Evolutionary conservation across 2,113 vertebrate species (phyloP).

Genomic region (Connochaetes taurinus): DNA sequence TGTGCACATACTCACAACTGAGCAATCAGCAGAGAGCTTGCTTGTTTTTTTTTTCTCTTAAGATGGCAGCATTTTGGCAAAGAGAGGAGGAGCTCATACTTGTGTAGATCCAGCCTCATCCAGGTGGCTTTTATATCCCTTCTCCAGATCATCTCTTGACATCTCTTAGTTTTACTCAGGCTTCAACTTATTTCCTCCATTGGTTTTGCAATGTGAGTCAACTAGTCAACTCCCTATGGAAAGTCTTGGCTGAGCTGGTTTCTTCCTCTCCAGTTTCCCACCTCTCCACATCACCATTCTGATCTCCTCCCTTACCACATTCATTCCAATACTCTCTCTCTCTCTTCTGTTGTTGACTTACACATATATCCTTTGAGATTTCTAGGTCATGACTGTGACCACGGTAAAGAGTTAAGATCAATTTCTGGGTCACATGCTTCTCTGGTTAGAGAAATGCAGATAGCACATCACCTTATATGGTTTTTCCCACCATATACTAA

Average conservation of each 20-base stretch:
- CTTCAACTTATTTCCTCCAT: no score
- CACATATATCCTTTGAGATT: neutral
- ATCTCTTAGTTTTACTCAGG: neutral
- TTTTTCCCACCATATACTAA: neutral
- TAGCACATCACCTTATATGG: fast-evolving
- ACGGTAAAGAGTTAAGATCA: neutral
- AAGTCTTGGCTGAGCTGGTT: no score
- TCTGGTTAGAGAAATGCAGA: neutral
- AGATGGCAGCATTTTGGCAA: neutral
- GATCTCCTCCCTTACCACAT: neutral
- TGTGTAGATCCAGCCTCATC: neutral
- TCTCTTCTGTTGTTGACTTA: neutral
- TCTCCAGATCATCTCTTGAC: neutral
- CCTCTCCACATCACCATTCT: neutral
- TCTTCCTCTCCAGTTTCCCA: no score
- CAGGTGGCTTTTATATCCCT: neutral
- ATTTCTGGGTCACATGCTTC: neutral
- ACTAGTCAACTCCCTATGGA: neutral
- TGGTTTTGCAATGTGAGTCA: neutral
- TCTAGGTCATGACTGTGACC: neutral
- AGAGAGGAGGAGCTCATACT: neutral
- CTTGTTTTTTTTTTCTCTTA: neutral
- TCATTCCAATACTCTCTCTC: neutral
- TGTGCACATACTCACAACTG: no score
- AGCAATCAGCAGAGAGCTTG: neutral